A percentile compares a stretch with the other conserved stretches of the same genome.
Evolutionary conservation across 2,888 invertebrate genomes (phyloP).

Genomic region (Heterodera filipjevi): DNA sequence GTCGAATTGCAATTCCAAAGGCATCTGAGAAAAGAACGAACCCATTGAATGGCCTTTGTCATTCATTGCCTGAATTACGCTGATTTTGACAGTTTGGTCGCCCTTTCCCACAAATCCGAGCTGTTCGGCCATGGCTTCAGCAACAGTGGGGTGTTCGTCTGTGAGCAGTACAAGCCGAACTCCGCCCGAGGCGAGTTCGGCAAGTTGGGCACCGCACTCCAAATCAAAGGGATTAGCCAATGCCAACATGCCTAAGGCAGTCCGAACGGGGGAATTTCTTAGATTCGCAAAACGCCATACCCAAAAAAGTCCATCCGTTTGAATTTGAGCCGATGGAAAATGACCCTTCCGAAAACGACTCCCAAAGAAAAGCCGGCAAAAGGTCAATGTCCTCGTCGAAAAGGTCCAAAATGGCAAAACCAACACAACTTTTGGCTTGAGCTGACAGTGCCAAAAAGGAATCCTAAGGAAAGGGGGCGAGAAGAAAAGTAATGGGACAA

Average conservation of each 20-base stretch:
- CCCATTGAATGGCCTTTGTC: not conserved
- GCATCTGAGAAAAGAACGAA: not conserved
- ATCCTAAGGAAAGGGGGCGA: constrained; percentile 31
- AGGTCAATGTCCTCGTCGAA: constrained; percentile 43
- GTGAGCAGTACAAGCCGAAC: constrained; percentile 43
- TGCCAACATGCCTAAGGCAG: constrained; percentile 20
- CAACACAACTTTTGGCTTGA: constrained; percentile 45
- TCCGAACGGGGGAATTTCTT: not conserved
- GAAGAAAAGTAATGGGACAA: not conserved
- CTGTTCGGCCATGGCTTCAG: constrained; percentile 44
- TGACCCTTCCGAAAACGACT: not conserved
- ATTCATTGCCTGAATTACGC: not conserved
- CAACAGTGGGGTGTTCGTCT: constrained; percentile 45
- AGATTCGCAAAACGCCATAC: constrained; percentile 21
- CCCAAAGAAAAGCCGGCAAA: constrained; percentile 10
- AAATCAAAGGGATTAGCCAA: constrained; percentile 39
- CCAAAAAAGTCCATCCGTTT: constrained; percentile 46
- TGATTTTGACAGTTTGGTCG: not conserved
- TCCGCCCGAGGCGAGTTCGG: constrained; percentile 35
- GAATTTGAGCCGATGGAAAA: constrained; percentile 12
- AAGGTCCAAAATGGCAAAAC: constrained; percentile 45
- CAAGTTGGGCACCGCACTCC: constrained; percentile 30
- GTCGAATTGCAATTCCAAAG: constrained; percentile 19
- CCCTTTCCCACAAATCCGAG: constrained; percentile 32
- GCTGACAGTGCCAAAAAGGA: constrained; percentile 40